Percentiles rank a stretch among this genome's conserved stretches.
Conservation (phyloP, 2,888 invertebrate species). For the Nesidiocoris tenuis region DNA sequence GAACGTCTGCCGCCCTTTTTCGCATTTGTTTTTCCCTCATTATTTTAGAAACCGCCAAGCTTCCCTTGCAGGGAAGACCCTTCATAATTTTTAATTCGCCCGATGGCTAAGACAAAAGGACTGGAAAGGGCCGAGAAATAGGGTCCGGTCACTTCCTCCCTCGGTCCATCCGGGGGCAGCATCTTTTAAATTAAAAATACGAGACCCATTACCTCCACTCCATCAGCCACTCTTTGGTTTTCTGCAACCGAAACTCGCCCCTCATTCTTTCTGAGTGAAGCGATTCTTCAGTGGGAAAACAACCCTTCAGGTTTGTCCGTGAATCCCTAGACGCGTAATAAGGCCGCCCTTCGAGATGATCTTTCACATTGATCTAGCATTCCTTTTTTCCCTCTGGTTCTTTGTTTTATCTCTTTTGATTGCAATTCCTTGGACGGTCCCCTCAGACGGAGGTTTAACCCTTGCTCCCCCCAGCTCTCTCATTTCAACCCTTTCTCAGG, state of each 20-base stretch:
- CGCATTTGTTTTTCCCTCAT: neutral
- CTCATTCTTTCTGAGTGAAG: neutral
- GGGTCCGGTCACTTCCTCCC: neutral
- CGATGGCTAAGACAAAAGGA: neutral
- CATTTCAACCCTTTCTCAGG: neutral
- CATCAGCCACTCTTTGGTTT: neutral
- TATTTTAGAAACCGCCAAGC: neutral
- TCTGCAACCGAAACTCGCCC: neutral
- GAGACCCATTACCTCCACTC: neutral
- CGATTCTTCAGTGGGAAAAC: neutral
- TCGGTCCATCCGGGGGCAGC: neutral
- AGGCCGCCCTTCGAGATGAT: constrained; percentile 9
- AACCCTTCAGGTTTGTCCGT: neutral
- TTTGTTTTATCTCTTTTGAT: constrained; percentile 26
- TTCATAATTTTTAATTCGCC: neutral
- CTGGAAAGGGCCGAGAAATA: neutral
- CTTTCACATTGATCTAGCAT: constrained; percentile 34
- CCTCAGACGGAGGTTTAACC: neutral
- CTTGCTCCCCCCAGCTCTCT: neutral
- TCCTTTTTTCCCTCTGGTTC: constrained; percentile 3
- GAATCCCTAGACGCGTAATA: neutral
- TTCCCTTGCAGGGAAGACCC: neutral
- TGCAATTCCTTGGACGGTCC: constrained; percentile 12
- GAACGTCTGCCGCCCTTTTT: neutral
- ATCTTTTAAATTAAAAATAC: neutral